These are phyloP conservation scores for Oriolus oriolus DNA, from an alignment of 2,113 vertebrate genomes.

Conservation along the genomic window DNA sequence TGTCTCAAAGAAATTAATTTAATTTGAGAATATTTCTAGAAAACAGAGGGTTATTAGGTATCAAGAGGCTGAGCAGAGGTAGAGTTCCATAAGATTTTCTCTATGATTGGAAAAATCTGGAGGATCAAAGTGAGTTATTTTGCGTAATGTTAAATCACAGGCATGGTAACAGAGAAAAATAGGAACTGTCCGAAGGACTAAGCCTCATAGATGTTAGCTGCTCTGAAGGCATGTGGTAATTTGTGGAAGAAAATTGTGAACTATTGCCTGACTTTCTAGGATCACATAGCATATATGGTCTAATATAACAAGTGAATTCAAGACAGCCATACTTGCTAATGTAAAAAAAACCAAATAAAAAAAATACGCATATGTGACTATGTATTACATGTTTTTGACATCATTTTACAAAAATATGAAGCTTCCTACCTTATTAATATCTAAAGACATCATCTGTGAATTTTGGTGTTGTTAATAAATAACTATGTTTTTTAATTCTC, in stretches of 20 bases:
- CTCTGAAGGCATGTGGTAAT: background rate
- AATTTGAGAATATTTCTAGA: background rate
- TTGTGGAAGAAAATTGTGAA: background rate
- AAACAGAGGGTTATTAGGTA: background rate
- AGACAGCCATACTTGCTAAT: background rate
- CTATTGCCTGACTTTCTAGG: background rate
- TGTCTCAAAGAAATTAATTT: background rate
- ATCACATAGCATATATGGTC: background rate
- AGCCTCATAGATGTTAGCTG: background rate
- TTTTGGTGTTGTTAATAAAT: slow-evolving; percentile 49
- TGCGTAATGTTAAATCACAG: background rate
- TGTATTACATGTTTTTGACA: background rate
- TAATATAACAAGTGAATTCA: background rate
- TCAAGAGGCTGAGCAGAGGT: background rate
- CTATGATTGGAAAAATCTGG: background rate
- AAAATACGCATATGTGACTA: background rate
- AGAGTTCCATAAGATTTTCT: background rate
- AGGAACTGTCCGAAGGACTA: background rate
- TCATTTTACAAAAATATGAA: background rate
- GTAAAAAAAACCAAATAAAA: background rate
- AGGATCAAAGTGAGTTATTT: background rate
- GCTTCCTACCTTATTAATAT: slow-evolving; percentile 13
- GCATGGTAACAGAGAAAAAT: background rate
- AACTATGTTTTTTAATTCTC: slow-evolving; percentile 25
- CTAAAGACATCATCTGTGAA: background rate